Conservation (phyloP, 2,888 invertebrate species). For the Drosophila anomalipes region DNA sequence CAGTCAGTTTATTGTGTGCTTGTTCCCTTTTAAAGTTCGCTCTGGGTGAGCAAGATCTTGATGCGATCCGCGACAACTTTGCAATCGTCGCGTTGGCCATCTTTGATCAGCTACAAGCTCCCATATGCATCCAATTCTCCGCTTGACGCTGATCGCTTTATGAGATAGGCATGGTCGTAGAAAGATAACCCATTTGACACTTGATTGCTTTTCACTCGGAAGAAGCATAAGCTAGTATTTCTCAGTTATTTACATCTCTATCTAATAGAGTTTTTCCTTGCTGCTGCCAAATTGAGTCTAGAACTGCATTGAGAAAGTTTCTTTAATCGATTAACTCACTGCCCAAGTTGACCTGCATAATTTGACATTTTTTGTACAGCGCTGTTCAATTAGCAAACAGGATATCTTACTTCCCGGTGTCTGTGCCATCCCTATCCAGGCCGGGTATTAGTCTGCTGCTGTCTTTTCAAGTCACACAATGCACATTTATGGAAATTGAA, state of each 20-base stretch:
- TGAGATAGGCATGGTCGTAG: not conserved
- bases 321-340: constrained; percentile 10
- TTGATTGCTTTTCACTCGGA: constrained; percentile 36
- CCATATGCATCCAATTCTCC: not conserved
- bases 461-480: constrained; percentile 12
- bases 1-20: constrained; percentile 16
- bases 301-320: constrained; percentile 21
- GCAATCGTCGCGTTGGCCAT: constrained; percentile 55
- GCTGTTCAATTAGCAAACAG: not conserved
- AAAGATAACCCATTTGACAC: constrained; percentile 54
- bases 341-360: not conserved
- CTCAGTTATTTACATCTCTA: not conserved
- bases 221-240: constrained; percentile 11
- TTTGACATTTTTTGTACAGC: not conserved
- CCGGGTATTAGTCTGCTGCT: constrained; percentile 15
- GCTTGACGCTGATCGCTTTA: not conserved
- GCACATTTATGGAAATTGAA: constrained; percentile 25
- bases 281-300: constrained; percentile 10
- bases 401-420: too few relatives aligned
- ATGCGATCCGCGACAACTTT: constrained; percentile 26
- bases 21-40: constrained; percentile 55
- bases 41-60: constrained; percentile 53
- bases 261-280: not conserved
- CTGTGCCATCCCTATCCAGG: not conserved
- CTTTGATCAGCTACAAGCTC: not conserved